These are phyloP conservation scores for Varanus komodoensis DNA, from an alignment of 2,113 vertebrate genomes.

Conservation along the genomic window DNA sequence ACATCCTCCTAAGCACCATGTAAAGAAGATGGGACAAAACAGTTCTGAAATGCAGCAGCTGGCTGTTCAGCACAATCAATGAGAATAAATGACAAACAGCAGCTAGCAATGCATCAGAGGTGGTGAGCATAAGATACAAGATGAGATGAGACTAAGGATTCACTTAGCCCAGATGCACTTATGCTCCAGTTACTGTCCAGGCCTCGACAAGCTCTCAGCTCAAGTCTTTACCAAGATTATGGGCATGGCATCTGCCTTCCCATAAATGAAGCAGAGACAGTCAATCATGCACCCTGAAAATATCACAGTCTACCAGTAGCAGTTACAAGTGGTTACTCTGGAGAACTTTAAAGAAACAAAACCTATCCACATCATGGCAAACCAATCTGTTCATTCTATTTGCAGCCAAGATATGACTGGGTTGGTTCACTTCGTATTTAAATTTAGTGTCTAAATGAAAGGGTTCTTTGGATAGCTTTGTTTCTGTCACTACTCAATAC, in stretches of 20 bases:
- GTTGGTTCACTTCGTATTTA: not conserved
- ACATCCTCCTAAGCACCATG: too few relatives aligned
- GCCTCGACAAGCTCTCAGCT: not conserved
- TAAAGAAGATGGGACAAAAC: not conserved
- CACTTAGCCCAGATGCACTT: not conserved
- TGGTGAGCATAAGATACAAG: not conserved
- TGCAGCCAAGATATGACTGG: not conserved
- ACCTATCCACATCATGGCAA: not conserved
- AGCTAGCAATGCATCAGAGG: not conserved
- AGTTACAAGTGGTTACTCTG: not conserved
- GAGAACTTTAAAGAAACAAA: conserved; percentile 16
- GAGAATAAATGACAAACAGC: not conserved
- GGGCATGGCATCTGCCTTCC: not conserved
- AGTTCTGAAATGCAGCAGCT: not conserved
- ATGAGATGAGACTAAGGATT: not conserved
- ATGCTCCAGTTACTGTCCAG: not conserved
- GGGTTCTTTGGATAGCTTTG: not conserved
- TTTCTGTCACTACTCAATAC: not conserved
- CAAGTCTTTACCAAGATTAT: conserved; percentile 1
- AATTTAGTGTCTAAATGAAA: conserved; percentile 11
- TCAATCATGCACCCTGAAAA: not conserved
- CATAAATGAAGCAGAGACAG: not conserved
- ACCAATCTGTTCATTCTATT: not conserved
- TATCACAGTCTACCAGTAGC: conserved; percentile 18
- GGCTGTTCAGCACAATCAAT: not conserved